phyloP scores from a whole-genome alignment of 2,797 vertebrate species.

The Balearica regulorum region DNA sequence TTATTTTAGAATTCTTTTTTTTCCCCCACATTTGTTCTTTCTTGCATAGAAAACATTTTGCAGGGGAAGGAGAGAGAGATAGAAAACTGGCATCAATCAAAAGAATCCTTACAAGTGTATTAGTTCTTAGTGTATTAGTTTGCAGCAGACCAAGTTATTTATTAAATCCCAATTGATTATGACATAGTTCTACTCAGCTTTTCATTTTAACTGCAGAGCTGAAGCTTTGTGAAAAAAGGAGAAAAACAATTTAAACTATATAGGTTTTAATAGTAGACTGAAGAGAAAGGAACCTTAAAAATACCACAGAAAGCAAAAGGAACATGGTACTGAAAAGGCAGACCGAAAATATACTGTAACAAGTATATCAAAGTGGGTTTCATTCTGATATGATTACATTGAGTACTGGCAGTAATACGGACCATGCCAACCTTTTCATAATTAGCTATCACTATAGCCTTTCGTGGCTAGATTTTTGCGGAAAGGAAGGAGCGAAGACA shows the following conservation, averaged over 20 bases:
- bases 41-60: not conserved
- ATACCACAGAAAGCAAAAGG: not conserved
- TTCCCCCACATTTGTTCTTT: not conserved
- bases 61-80: not conserved
- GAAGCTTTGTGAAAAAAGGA: not conserved
- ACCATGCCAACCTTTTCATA: not conserved
- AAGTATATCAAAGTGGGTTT: not conserved
- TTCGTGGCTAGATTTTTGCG: not conserved
- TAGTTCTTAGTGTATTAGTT: slow-evolving; percentile 18
- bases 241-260: not conserved
- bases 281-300: not conserved
- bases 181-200: not conserved
- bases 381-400: not conserved
- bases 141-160: slow-evolving; percentile 22
- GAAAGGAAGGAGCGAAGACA: not conserved
- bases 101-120: slow-evolving; percentile 15
- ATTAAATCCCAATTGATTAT: slow-evolving; percentile 37
- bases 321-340: not conserved
- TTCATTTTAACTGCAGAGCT: slow-evolving; percentile 26
- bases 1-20: not conserved
- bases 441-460: not conserved
- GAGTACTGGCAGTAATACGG: not conserved
- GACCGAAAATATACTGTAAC: not conserved
- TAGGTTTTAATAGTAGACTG: not conserved
- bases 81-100: not conserved